A percentile compares a stretch with the other conserved stretches of the same genome.
These are phyloP conservation scores for Odontesthes bonariensis DNA, from an alignment of 2,113 vertebrate species.

Conservation along the genomic window DNA sequence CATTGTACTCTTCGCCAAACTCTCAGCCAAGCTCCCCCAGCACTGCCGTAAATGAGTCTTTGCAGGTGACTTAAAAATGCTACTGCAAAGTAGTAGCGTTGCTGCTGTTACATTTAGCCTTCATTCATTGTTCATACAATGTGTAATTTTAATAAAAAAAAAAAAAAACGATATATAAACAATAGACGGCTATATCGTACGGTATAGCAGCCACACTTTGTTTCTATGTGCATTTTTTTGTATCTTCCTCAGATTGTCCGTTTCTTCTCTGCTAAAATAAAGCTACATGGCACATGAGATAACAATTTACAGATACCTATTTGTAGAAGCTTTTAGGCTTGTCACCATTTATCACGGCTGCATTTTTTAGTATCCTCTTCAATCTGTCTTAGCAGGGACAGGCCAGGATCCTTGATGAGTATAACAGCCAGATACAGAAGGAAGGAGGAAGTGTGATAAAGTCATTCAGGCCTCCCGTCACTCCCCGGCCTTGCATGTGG, in stretches of 20 bases:
- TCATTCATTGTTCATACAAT: too few relatives aligned
- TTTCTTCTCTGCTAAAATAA: constrained; percentile 30
- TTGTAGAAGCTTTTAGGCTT: constrained; percentile 68
- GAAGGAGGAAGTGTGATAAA: constrained; percentile 73
- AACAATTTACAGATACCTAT: constrained; percentile 68
- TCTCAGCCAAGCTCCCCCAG: too few relatives aligned
- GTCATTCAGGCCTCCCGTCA: constrained; percentile 43
- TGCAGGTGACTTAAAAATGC: too few relatives aligned
- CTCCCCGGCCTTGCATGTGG: constrained; percentile 56
- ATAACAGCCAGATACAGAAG: constrained; percentile 72
- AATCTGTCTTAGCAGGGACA: constrained; percentile 68
- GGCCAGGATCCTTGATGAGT: constrained; percentile 72
- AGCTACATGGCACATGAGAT: constrained; percentile 60
- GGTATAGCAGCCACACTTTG: constrained; percentile 33
- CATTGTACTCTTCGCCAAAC: too few relatives aligned
- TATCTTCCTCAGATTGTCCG: constrained; percentile 32
- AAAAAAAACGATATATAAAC: too few relatives aligned
- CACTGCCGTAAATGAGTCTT: too few relatives aligned
- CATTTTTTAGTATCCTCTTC: constrained; percentile 72
- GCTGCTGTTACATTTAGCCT: too few relatives aligned
- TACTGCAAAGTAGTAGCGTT: too few relatives aligned
- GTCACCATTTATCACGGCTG: constrained; percentile 76
- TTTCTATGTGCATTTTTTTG: constrained; percentile 7
- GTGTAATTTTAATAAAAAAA: too few relatives aligned
- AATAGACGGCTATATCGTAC: too few relatives aligned